Base-by-base conservation (phyloP, 2,797 vertebrate genomes). In the Macrochelys suwanniensis region DNA sequence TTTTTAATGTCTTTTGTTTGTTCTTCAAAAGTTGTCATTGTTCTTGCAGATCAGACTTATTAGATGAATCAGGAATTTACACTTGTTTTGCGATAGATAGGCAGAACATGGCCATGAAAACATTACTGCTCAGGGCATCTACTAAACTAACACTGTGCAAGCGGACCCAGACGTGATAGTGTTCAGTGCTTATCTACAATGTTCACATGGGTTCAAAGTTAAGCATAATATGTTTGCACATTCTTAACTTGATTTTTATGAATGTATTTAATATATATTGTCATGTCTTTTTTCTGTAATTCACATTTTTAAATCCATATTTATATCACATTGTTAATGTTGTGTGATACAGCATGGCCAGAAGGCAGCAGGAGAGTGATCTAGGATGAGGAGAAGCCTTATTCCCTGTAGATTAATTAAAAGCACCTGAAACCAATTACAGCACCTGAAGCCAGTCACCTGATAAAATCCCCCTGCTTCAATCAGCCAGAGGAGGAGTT, bases 51-150 rank as follows among this genome's bases (percentile, higher is more conserved):
- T 84, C 92, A 42, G 37, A 90, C 51, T 91, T 90, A 51, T 79
- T 56, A 88, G 87, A 90, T 89, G 19, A 88, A 94, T 53, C 1
- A 86, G 19, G 17, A 96, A 65, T 84, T 78, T 84, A 65, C 12
- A 81, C 1, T 65, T 45, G 0, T 85, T 91, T 91, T 94, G 42
- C 65, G 74, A 65, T 82, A 85, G 51, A 77, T 74, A 94, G 71
- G 26, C 31, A 88, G 82, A 93, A 68, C 0, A 1, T 33, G 4
- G 54, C 26, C 42, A 57, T 90, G 51, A 93, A 95, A 93, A 91
- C 81, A 19, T 3, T 80, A 3, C 13, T 53, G 7, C 80, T 94
- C 71, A 74, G 1, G 76, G 25, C 5, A 88, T 87, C 76, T 50
- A 23, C 50, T 83, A 92, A 77, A 42, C 80, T 83, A 51, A 54